Evolutionary conservation across 1,140 invertebrate genomes (phyloP), one percentile per base, ranked within the genome.

Genomic region (Monochamus saltuarius): DNA sequence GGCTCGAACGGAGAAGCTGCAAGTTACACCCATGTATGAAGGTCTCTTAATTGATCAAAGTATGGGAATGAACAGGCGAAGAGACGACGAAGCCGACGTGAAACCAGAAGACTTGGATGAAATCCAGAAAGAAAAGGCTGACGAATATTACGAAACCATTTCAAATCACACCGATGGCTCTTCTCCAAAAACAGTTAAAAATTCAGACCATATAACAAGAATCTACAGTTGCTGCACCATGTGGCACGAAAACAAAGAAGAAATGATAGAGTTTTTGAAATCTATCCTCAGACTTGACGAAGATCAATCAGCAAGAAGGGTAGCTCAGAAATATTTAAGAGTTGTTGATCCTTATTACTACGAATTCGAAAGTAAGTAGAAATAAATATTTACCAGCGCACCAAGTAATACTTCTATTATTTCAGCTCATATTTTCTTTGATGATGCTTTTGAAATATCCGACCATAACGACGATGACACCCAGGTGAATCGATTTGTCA

Each of bases 181-280:
- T n/a, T 87, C 86, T 17, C 88, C 90, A 1, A 89, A 87, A 65
- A 86, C 87, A 2, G 86, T 93, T 2, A 94, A 94, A 73, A 91
- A 87, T 45, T 92, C 90, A 1, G 94, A 97, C 77, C 87, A 89
- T 56, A 95, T 97, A 42, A 97, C 95, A 0, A 86, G 93, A 62
- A 98, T 99, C 68, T 99, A 94, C 74, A 92, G 91, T 11, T 98
- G 95, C 75, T 92, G 92, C 45, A 98, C 96, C 60, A 98, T 99
- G 95, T 99, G 96, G 96, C 96, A 99, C 75, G 96, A 99, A 79
- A 98, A 91, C 19, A 88, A 89, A 77, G 90, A 95, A 64, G 96
- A 99, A 79, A 98, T 98, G 95, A 90, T 93, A 67, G 90, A 92
- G 76, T 92, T 94, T 79, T 86, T 95, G 73, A 93, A 94, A 71